These are phyloP conservation scores for Drosophila longiperda DNA, from an alignment of 2,888 invertebrate species.

Conservation along the genomic window DNA sequence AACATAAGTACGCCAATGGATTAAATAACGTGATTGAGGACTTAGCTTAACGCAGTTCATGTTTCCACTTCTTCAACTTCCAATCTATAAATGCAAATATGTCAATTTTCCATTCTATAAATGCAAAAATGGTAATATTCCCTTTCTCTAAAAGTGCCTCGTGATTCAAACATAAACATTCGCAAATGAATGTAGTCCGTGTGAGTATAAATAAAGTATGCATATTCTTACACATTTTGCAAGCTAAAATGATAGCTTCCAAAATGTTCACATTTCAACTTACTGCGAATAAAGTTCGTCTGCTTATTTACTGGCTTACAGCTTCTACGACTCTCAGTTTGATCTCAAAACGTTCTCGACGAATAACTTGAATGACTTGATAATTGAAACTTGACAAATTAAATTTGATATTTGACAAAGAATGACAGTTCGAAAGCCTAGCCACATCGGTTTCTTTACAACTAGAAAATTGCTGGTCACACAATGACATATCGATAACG, in stretches of 20 bases:
- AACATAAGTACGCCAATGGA: constrained; percentile 87
- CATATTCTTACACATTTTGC: neutral
- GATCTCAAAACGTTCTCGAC: neutral
- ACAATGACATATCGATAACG: constrained; percentile 8
- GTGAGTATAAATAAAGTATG: neutral
- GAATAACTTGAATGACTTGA: neutral
- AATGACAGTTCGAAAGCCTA: neutral
- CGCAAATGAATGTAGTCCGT: neutral
- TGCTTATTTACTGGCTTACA: neutral
- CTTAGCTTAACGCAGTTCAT: neutral
- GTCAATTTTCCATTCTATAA: neutral
- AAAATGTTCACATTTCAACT: neutral
- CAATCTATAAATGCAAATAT: neutral
- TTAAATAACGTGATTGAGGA: constrained; percentile 51
- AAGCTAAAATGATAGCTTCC: neutral
- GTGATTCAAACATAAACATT: neutral
- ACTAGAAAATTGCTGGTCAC: neutral
- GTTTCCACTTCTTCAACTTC: neutral
- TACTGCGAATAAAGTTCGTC: constrained; percentile 1
- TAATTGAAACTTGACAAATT: neutral
- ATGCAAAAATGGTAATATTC: neutral
- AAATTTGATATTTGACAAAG: neutral
- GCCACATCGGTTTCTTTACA: neutral
- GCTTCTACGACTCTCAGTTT: too few relatives aligned
- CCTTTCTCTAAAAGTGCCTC: neutral